Evolutionary conservation across 2,888 invertebrate genomes (phyloP).

Genomic region (Oligia latruncula): DNA sequence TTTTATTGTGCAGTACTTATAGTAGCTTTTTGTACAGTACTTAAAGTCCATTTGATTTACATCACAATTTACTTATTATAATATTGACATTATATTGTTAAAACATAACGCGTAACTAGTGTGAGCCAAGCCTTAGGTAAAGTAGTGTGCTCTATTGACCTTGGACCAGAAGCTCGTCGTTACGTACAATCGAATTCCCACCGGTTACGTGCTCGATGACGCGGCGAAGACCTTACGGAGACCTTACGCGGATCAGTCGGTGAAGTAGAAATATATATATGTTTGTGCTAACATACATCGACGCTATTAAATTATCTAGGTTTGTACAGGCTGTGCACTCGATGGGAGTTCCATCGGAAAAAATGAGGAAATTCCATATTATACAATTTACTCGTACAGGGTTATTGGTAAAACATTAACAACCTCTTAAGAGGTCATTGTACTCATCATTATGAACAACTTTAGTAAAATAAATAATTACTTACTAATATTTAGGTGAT

Average conservation of each 20-base stretch:
- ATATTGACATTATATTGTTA: background rate
- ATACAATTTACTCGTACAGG: too few relatives aligned
- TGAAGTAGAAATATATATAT: conserved; percentile 21
- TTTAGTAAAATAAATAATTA: too few relatives aligned
- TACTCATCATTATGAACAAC: too few relatives aligned
- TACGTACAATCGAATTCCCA: conserved; percentile 38
- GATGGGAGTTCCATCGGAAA: background rate
- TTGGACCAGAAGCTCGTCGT: conserved; percentile 39
- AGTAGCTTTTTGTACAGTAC: background rate
- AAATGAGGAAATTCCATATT: background rate
- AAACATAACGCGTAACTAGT: conserved; percentile 1
- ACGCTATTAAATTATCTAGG: background rate
- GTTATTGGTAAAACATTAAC: too few relatives aligned
- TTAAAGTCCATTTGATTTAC: background rate
- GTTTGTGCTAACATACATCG: background rate
- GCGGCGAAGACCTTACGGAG: conserved; percentile 15
- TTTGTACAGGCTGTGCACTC: background rate
- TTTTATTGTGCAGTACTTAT: background rate
- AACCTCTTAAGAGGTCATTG: too few relatives aligned
- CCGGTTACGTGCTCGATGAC: conserved; percentile 27
- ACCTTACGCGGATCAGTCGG: background rate
- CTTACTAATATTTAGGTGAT: background rate
- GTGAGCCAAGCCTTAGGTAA: conserved; percentile 9
- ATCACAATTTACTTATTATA: background rate
- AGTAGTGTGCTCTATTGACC: conserved; percentile 21